A percentile compares a stretch with the other conserved stretches of the same genome.
These are phyloP conservation scores for Acanthosepion pharaonis DNA, from an alignment of 2,888 invertebrate genomes.

Conservation along the genomic window DNA sequence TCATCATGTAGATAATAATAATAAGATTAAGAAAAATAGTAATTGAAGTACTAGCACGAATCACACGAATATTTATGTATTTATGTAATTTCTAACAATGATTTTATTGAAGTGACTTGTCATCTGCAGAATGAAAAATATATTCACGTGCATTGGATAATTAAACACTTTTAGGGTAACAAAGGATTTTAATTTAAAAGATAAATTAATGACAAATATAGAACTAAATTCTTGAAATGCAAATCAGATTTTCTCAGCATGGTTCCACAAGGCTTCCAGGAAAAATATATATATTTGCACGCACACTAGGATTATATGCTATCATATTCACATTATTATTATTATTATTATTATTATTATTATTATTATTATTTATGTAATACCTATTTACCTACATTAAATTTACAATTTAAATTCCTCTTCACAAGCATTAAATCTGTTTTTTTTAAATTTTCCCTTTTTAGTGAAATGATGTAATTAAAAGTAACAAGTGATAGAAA, in stretches of 20 bases:
- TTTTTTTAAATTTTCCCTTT: neutral
- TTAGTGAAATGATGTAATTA: neutral
- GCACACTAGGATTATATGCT: neutral
- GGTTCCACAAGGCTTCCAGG: neutral
- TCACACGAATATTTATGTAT: too few relatives aligned
- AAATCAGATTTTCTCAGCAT: neutral
- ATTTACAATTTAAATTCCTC: neutral
- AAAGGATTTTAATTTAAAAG: neutral
- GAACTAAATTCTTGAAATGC: neutral
- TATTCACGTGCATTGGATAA: too few relatives aligned
- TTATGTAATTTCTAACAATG: too few relatives aligned
- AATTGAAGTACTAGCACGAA: too few relatives aligned
- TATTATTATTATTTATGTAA: neutral
- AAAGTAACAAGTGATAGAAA: too few relatives aligned
- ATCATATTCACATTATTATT: neutral
- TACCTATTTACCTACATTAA: neutral
- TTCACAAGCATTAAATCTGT: neutral
- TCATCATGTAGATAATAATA: too few relatives aligned
- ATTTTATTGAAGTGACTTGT: too few relatives aligned
- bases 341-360: too few relatives aligned
- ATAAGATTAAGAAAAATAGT: too few relatives aligned
- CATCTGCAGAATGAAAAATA: too few relatives aligned
- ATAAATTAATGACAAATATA: neutral
- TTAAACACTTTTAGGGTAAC: too few relatives aligned
- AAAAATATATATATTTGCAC: neutral